A percentile compares a stretch with the other conserved stretches of the same genome.
phyloP scores from a whole-genome alignment of 2,797 vertebrate species.

The Tympanoctomys barrerae region DNA sequence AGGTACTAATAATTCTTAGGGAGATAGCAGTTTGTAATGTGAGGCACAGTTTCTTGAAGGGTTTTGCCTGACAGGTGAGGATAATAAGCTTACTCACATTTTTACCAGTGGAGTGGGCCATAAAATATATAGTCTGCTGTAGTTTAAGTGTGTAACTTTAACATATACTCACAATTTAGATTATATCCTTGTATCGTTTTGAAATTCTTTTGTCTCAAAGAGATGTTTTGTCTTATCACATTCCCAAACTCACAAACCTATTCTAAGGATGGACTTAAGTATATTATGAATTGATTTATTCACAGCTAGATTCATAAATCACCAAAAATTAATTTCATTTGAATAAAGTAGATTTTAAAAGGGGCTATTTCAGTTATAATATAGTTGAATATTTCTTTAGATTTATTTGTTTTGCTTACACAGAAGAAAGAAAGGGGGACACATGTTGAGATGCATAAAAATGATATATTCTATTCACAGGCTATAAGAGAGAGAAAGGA shows the following conservation, averaged over 20 bases:
- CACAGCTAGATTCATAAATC: not conserved
- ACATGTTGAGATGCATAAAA: not conserved
- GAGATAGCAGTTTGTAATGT: conserved; percentile 8
- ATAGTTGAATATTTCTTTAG: conserved; percentile 24
- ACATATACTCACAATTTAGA: not conserved
- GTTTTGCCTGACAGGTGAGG: not conserved
- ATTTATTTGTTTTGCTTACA: not conserved
- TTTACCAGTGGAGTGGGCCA: not conserved
- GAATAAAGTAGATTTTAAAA: conserved; percentile 35
- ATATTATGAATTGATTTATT: not conserved
- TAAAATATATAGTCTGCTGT: too few relatives aligned
- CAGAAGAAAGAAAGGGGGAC: not conserved
- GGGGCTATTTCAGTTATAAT: not conserved
- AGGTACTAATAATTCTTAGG: not conserved
- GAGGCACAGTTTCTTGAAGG: not conserved
- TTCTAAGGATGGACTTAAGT: not conserved
- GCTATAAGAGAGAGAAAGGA: not conserved
- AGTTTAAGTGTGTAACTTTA: not conserved
- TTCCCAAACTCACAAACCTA: not conserved
- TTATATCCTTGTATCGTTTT: not conserved
- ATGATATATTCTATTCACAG: not conserved
- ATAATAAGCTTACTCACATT: conserved; percentile 1
- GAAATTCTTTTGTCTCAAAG: conserved; percentile 24
- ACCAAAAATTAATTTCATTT: conserved; percentile 5
- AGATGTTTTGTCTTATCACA: conserved; percentile 4